A percentile compares a stretch with the other conserved stretches of the same genome.
These are phyloP conservation scores for Proterorhinus semilunaris DNA, from an alignment of 2,113 vertebrate genomes.

Conservation along the genomic window DNA sequence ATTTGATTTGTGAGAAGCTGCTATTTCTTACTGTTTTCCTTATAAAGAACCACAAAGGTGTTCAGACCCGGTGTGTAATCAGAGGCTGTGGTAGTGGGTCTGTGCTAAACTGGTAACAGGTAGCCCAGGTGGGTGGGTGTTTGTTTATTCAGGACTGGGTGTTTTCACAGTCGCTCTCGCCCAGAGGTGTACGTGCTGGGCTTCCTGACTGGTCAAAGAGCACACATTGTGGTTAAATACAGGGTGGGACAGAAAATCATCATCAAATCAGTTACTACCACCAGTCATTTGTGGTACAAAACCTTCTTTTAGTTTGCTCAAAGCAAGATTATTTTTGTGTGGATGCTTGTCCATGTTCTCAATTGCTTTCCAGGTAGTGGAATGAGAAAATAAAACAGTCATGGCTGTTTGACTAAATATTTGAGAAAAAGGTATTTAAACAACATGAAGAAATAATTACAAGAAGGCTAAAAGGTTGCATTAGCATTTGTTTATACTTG, in stretches of 20 bases:
- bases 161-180: constrained; percentile 20
- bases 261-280: constrained; percentile 19
- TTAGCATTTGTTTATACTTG: no score
- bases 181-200: constrained; percentile 20
- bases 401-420: no score
- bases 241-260: constrained; percentile 26
- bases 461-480: no score
- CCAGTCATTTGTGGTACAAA: constrained; percentile 22
- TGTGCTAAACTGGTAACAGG: constrained; percentile 8
- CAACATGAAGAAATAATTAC: no score
- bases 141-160: constrained; percentile 39
- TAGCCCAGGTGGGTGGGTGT: constrained; percentile 14
- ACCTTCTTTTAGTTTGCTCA: constrained; percentile 1
- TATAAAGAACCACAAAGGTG: constrained; percentile 4
- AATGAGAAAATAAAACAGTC: constrained; percentile 6
- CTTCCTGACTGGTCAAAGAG: constrained; percentile 20
- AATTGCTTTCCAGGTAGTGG: constrained; percentile 16
- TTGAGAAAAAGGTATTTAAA: no score
- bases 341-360: background rate
- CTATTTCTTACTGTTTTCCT: background rate
- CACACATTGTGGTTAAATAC: constrained; percentile 20
- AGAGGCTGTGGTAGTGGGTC: background rate
- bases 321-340: constrained; percentile 7
- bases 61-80: background rate
- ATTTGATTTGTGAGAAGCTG: background rate